Evolutionary conservation across 2,797 vertebrate species (phyloP), one percentile per base, ranked within the genome.

Genomic region (Lacerta agilis): DNA sequence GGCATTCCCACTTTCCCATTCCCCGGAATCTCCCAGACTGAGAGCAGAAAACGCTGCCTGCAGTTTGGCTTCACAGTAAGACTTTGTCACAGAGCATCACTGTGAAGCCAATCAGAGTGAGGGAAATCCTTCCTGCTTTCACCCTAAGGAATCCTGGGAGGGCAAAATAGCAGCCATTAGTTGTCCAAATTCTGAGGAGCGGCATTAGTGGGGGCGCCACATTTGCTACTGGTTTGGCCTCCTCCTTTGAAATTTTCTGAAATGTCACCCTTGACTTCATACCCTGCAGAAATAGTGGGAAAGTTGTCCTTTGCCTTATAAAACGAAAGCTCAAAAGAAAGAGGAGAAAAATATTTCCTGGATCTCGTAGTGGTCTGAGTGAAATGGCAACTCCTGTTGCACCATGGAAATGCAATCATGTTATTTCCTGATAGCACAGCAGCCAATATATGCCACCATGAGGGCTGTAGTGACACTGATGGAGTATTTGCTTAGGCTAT

Each of bases 401-500:
- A 72, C 83, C 88, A 84, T 43, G 36, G 75, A 93, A 93, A 93
- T n/a, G 41, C 61, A 89, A 72, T 82, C 81, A 43, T 58, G 49
- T 88, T 77, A 69, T 83, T 83, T 83, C 91, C 49, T 76, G 84
- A 79, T 87, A 90, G 93, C 49, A 90, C n/a, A 83, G 38, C 82
- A 92, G 88, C 79, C 87, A 85, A 45, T 4, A 2, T 86, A 33
- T 87, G 77, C 81, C 87, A 90, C 88, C 36, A 15, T 73, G 67
- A 89, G 77, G 64, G 77, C 79, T n/a, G 49, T 1, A 7, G 55
- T 84, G 94, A 95, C 85, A 76, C 85, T 86, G 91, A 91, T 0
- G 38, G 87, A 92, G 88, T 41, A 86, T 88, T 93, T 89, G 43
- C 88, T 33, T 79, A 89, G 83, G 49, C 20, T 91, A 58, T 20